A percentile compares a stretch with the other conserved stretches of the same genome.
phyloP scores from a whole-genome alignment of 2,888 invertebrate genomes.

The Cephus sareptanus region DNA sequence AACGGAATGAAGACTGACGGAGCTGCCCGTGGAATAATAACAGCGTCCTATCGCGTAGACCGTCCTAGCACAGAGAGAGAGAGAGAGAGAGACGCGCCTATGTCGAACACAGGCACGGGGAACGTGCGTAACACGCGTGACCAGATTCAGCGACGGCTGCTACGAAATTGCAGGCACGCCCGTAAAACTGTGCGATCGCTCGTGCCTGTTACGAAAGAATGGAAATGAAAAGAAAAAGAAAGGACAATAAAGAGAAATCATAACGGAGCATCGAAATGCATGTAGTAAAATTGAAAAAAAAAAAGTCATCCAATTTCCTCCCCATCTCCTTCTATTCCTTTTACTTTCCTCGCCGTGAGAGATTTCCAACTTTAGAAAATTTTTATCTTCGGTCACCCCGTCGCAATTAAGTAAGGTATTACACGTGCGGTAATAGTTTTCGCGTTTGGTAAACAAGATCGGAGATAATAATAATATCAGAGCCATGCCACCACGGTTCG shows the following conservation, averaged over 20 bases:
- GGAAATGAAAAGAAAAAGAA: not conserved
- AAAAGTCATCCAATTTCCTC: not conserved
- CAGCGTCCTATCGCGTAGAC: not conserved
- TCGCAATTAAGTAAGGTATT: slow-evolving; percentile 1
- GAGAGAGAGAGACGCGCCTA: too few relatives aligned
- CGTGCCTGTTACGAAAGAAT: not conserved
- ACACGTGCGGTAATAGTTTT: slow-evolving; percentile 16
- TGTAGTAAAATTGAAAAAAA: not conserved
- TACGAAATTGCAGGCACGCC: not conserved
- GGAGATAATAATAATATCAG: slow-evolving; percentile 2
- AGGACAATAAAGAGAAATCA: not conserved
- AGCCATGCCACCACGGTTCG: not conserved
- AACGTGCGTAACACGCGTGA: not conserved
- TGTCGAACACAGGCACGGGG: too few relatives aligned
- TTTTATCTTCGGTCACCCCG: not conserved
- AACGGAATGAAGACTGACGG: not conserved
- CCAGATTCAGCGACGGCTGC: not conserved
- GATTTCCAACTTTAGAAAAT: not conserved
- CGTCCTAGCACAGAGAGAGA: not conserved
- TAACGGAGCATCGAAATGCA: not conserved
- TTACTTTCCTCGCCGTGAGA: not conserved
- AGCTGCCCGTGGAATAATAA: not conserved
- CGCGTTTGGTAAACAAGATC: slow-evolving; percentile 24
- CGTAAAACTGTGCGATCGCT: not conserved
- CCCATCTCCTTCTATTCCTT: not conserved